Evolutionary conservation across 1,140 invertebrate genomes (phyloP), one percentile per base, ranked within the genome.

Genomic region (Drosophila eugracilis): DNA sequence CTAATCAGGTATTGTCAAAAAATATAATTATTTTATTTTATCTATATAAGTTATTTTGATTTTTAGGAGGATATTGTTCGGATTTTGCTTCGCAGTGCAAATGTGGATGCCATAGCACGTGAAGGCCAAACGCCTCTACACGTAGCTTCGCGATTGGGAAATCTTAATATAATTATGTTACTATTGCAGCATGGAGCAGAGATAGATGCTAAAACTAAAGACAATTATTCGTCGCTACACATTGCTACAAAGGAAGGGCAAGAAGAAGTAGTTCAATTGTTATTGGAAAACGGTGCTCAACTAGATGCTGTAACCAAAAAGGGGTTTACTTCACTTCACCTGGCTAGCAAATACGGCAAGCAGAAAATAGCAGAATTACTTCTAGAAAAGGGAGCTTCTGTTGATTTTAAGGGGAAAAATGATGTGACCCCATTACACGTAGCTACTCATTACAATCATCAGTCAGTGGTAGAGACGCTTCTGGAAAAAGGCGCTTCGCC

Each of bases 371-470:
- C 97, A 3, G 94, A 95, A 58, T 93, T 99, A 44, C 93, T 99
- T 22, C 92, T 99, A 17, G 96, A 98, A 79, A 89, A 93, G 0
- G 97, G 97, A 44, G 98, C 98, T 14, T 95, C 96, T 12, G 96
- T 98, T 5, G 97, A 99, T 93, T 96, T 97, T 47, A 97, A 98
- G 89, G 99, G 98, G 75, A 99, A 98, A 94, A 99, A 99, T 91
- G 97, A 97, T 73, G 97, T 99, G 22, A 99, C 99, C 1, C 98
- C 99, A 7, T 93, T 99, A 44, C 98, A 99, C 90, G 98, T 99
- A 72, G 98, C 99, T 45, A 96, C 97, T 26, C 99, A 99, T 92
- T 99, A 99, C 91, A 98, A 99, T 92, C 97, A 99, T 92, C 97
- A 97, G 66, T 96, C 97, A 81, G 97, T 99, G 10, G 98, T 97